Conservation (phyloP, 2,113 vertebrate genomes). For the Anolis carolinensis region DNA sequence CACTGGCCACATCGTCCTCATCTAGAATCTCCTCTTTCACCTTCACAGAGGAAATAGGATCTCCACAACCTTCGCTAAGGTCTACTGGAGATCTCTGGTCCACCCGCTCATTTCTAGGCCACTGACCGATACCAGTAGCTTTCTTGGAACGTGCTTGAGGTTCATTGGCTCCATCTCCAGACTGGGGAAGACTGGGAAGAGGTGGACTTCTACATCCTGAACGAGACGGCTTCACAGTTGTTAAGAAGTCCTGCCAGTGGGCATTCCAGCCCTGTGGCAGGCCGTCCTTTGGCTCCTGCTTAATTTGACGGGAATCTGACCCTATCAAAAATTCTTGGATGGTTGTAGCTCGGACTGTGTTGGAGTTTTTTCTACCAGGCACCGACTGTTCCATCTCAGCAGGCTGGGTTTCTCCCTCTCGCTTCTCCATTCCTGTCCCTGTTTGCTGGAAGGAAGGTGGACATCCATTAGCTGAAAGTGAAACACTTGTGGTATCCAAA, state of each 20-base stretch:
- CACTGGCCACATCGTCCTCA: not conserved
- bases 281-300: not conserved
- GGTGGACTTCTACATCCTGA: not conserved
- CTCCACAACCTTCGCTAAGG: too few species aligned
- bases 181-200: not conserved
- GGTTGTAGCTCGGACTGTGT: not conserved
- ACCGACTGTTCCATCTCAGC: not conserved
- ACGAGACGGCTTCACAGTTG: not conserved
- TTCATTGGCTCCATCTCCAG: not conserved
- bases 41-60: not conserved
- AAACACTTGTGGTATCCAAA: not conserved
- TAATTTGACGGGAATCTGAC: not conserved
- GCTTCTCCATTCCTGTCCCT: not conserved
- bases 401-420: too few species aligned
- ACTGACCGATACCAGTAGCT: not conserved
- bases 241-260: constrained; percentile 8
- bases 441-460: not conserved
- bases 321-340: not conserved
- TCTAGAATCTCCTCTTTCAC: constrained; percentile 20
- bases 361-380: not conserved
- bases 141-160: not conserved
- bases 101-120: not conserved
- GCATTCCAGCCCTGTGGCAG: not conserved
- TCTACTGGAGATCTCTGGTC: not conserved
- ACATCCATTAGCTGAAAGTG: not conserved